Evolutionary conservation across 2,113 vertebrate genomes (phyloP).

Genomic region (Lynx canadensis): DNA sequence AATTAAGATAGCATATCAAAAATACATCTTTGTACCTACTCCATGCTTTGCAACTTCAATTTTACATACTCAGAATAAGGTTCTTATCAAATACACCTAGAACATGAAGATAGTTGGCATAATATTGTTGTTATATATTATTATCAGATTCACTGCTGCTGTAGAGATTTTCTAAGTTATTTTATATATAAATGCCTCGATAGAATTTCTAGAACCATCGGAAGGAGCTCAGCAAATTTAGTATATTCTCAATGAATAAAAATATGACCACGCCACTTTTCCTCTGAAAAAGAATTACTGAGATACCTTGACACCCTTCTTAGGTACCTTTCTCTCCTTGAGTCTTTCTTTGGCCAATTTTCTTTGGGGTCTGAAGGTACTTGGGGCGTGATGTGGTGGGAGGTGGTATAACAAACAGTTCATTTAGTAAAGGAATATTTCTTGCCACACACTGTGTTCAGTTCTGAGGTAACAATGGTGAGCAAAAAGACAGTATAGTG

Average conservation of each 20-base stretch:
- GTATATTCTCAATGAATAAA: background rate
- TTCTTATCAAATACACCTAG: background rate
- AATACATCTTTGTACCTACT: background rate
- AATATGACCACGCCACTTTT: background rate
- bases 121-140: background rate
- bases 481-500: background rate
- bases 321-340: background rate
- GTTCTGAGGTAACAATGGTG: rapidly evolving
- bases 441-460: background rate
- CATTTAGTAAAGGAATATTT: too few species aligned
- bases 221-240: background rate
- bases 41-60: background rate
- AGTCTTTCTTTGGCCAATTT: background rate
- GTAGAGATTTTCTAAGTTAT: background rate
- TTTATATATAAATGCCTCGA: background rate
- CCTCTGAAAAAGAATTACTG: background rate
- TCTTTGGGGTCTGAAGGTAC: background rate
- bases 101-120: background rate
- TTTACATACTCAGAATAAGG: background rate
- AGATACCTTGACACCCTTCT: background rate
- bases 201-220: background rate
- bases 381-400: background rate
- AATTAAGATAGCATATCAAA: slow-evolving; percentile 8
- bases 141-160: background rate
- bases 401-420: background rate